These are phyloP conservation scores for Allobates femoralis DNA, from an alignment of 2,797 vertebrate genomes.

Conservation along the genomic window DNA sequence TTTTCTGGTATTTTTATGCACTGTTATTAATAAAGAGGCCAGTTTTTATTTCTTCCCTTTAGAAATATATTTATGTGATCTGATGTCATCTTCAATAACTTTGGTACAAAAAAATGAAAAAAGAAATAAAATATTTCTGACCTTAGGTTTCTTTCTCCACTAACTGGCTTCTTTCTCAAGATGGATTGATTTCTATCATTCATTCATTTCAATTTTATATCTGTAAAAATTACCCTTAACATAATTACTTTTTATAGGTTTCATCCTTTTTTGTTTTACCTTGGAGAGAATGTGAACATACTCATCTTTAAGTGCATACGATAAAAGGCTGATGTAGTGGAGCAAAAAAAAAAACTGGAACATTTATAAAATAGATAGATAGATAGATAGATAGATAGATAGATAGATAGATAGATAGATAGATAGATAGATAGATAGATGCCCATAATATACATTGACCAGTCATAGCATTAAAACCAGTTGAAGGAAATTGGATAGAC, in stretches of 20 bases:
- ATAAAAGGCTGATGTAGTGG: background rate
- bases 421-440: too few relatives aligned
- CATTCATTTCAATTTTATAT: slow-evolving; percentile 46
- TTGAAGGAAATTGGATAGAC: too few relatives aligned
- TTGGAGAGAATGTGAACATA: background rate
- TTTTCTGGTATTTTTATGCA: slow-evolving; percentile 34
- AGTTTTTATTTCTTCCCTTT: slow-evolving; percentile 56
- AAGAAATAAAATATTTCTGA: slow-evolving; percentile 57
- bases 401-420: too few relatives aligned
- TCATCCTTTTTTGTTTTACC: slow-evolving; percentile 6
- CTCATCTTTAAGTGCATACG: background rate
- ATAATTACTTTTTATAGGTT: slow-evolving; percentile 33
- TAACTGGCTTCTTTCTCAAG: slow-evolving; percentile 45
- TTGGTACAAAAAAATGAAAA: slow-evolving; percentile 12
- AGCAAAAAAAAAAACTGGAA: background rate
- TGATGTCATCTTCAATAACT: slow-evolving; percentile 60
- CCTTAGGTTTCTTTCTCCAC: slow-evolving; percentile 40
- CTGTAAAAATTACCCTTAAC: background rate
- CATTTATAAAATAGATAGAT: too few relatives aligned
- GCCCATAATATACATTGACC: too few relatives aligned
- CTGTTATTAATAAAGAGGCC: slow-evolving; percentile 43
- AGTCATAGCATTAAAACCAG: too few relatives aligned
- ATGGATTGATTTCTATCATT: slow-evolving; percentile 60
- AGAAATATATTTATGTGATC: slow-evolving; percentile 53
- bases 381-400: too few relatives aligned